Conservation (phyloP, 2,888 invertebrate species). For the Himalopsyche anomala region DNA sequence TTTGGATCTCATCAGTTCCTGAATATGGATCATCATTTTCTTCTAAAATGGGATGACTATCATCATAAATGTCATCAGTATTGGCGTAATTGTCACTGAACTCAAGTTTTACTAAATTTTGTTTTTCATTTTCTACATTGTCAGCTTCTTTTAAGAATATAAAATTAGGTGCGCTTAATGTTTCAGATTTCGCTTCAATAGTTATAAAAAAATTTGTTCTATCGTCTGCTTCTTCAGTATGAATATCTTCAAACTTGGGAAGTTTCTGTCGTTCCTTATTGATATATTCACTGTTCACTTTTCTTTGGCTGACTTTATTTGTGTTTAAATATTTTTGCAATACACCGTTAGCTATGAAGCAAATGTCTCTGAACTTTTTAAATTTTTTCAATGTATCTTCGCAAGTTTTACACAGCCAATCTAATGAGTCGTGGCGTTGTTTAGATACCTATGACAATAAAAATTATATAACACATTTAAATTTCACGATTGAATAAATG, state of each 20-base stretch:
- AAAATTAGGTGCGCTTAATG: too few species aligned
- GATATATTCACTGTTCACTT: background rate
- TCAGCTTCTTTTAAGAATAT: too few species aligned
- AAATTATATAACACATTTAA: background rate
- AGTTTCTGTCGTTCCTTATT: background rate
- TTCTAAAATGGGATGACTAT: background rate
- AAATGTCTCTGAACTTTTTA: background rate
- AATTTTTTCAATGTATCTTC: background rate
- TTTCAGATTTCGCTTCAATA: too few species aligned
- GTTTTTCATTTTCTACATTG: too few species aligned
- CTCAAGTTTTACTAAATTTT: background rate
- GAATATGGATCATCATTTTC: constrained; percentile 5
- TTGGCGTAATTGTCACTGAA: background rate
- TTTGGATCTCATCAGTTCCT: background rate
- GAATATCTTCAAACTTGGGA: too few species aligned
- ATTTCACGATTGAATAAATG: background rate
- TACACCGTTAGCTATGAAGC: background rate
- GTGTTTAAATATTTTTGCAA: background rate
- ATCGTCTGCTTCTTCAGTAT: too few species aligned
- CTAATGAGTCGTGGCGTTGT: background rate
- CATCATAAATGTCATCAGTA: background rate
- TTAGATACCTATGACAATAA: background rate
- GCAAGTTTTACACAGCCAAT: background rate
- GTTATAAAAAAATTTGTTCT: too few species aligned
- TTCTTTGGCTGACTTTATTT: background rate